phyloP scores from a whole-genome alignment of 2,797 vertebrate species.

The Staurois parvus region DNA sequence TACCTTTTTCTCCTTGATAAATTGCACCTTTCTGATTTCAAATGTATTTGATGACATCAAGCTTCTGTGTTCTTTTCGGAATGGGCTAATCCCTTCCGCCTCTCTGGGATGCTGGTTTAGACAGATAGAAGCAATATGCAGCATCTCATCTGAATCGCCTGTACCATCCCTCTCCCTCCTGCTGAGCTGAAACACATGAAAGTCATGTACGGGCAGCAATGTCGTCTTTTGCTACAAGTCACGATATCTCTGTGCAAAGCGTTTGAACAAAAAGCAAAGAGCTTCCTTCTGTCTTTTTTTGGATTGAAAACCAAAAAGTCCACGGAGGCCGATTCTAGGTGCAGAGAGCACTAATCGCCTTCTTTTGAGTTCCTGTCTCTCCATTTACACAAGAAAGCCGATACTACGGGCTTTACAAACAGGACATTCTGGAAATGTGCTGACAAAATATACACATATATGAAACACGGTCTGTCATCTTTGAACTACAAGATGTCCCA shows the following conservation, averaged over 20 bases:
- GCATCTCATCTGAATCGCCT: constrained; percentile 52
- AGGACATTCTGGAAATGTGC: constrained; percentile 53
- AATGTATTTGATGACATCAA: constrained; percentile 56
- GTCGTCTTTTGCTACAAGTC: constrained; percentile 55
- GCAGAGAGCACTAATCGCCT: constrained; percentile 57
- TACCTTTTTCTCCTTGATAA: constrained; percentile 50
- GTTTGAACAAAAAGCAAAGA: constrained; percentile 60
- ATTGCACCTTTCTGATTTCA: constrained; percentile 57
- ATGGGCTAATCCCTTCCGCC: constrained; percentile 48
- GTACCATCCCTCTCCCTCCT: constrained; percentile 33
- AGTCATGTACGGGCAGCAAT: constrained; percentile 51
- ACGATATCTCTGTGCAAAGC: constrained; percentile 42
- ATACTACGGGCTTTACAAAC: constrained; percentile 50
- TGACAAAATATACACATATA: constrained; percentile 55
- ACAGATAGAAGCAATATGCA: constrained; percentile 57
- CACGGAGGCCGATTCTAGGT: constrained; percentile 47
- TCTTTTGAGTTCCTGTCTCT: constrained; percentile 31
- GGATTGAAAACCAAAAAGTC: constrained; percentile 44
- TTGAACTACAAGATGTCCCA: constrained; percentile 58
- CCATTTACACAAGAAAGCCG: constrained; percentile 56
- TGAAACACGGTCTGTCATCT: constrained; percentile 51
- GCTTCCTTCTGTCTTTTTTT: constrained; percentile 53
- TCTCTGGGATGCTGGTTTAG: constrained; percentile 41
- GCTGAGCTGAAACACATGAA: constrained; percentile 59
- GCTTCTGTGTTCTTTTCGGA: constrained; percentile 39